Evolutionary conservation across 2,888 invertebrate species (phyloP), one percentile per base, ranked within the genome.

Genomic region (Lasioglossum vierecki): DNA sequence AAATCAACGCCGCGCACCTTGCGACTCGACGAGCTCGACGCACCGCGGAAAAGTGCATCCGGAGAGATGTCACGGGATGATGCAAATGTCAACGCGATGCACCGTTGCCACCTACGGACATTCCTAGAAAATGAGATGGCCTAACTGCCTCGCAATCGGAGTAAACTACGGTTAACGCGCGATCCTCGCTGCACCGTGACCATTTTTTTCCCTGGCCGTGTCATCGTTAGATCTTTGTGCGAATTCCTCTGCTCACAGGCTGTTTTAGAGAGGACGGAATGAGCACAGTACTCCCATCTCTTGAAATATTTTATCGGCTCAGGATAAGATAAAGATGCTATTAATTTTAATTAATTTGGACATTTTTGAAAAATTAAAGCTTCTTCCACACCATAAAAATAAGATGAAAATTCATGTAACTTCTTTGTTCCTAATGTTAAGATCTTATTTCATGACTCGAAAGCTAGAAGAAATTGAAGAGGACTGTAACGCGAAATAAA

Each of bases 51-150:
- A 81, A 76, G 30, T 46, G 39, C 41, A 70, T 68, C 35, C 44
- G 30, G 60, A 53, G 53, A 30, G 79, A 73, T 53, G 82, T 57
- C 63, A 35, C 39, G 39, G 60, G 60, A 68, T 18, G 83, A 86
- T 68, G 79, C 70, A 79, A 74, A 81, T 79, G 76, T 84, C 75
- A 82, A 77, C 73, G 74, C 71, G 13, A 63, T 5, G 22, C 66
- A 75, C 82, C 66, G 39, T 72, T 46, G 60, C 72, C 76, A 83
- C 84, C 79, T 73, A 76, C 83, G 35, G 76, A 85, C 74, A 79
- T 83, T 83, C 79, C 46, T 74, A 26, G 8, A 11, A 73, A 83
- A 83, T 74, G 78, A 83, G 72, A n/a, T 76, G 68, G 83, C 53
- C 76, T 49, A 41, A 66, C 66, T 35, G 26, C 66, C 15, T 60